Base-by-base conservation (phyloP, 2,113 vertebrate species). In the Phalacrocorax carbo region DNA sequence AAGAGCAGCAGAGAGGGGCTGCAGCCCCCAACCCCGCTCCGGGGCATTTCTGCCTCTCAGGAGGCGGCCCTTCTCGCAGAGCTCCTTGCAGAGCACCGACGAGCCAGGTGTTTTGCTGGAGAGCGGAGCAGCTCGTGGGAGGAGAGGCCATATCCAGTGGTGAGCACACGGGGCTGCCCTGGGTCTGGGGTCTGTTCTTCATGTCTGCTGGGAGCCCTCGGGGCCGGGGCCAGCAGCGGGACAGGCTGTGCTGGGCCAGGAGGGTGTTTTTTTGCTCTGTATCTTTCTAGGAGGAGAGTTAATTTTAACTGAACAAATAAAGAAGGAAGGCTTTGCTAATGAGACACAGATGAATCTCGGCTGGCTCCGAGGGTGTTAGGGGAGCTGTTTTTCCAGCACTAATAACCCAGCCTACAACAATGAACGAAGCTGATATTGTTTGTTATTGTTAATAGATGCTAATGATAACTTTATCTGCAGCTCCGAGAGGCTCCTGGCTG, bases 191-290 rank as follows among this genome's bases (percentile, higher is more conserved):
- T 78, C 10, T 0, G 36, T 26, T 27, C 48, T 48, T 48, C 0
- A 3, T 1, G 0, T 9, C 27, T 1, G 1, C 36, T 0, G 1
- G 44, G 36, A 76, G 51, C 46, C 55, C 58, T 11, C 0, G 0
- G 60, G 8, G 55, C 20, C 1, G 2, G 40, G 32, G 18, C 4
- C 51, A 51, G 61, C 21, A 25, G 1, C 2, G 8, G 55, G 23
- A 20, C 0, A 4, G 44, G 78, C 26, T 29, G 25, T 11, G 49
- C n/a, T 1, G 3, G 52, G 18, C 61, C 2, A 4, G 25, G 25
- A 62, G 16, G 19, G 14, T 14, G 9, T 13, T 4, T 75, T 77
- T 61, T 66, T 12, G 2, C 55, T 61, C 10, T 9, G 34, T 36
- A 10, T 3, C 51, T 65, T 54, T 72, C 30, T 73, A 55, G 86